A percentile compares a stretch with the other conserved stretches of the same genome.
Conservation (phyloP, 2,797 vertebrate species). For the Microcaecilia unicolor region DNA sequence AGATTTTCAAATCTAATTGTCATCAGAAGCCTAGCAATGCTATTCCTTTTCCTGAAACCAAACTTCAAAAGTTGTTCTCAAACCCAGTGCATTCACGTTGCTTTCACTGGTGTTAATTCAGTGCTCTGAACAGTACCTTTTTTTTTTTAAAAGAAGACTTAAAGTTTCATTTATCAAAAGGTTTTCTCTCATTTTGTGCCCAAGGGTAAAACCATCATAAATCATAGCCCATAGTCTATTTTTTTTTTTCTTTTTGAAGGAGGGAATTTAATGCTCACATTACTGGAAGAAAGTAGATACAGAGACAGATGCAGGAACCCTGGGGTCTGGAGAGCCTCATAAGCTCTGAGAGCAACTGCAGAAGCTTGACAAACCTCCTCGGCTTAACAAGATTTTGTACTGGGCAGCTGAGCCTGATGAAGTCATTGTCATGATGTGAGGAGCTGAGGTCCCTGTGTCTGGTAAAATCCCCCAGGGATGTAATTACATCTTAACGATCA, state of each 20-base stretch:
- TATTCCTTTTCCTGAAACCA: too few relatives aligned
- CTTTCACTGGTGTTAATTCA: too few relatives aligned
- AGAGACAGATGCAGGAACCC: fast-evolving
- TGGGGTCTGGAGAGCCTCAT: neutral
- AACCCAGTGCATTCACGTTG: too few relatives aligned
- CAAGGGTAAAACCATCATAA: too few relatives aligned
- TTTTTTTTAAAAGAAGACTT: too few relatives aligned
- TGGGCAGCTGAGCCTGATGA: neutral
- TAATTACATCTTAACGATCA: slow-evolving; percentile 4
- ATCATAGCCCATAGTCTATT: too few relatives aligned
- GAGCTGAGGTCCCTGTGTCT: neutral
- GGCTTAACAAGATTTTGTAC: slow-evolving; percentile 5
- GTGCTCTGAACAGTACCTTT: too few relatives aligned
- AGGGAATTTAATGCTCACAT: neutral
- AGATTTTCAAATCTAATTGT: too few relatives aligned
- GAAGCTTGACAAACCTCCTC: neutral
- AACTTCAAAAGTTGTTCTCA: too few relatives aligned
- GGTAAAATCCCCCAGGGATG: slow-evolving; percentile 5
- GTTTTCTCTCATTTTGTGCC: too few relatives aligned
- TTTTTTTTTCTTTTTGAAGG: slow-evolving; percentile 5
- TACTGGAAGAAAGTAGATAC: neutral
- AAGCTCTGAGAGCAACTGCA: neutral
- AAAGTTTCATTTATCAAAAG: too few relatives aligned
- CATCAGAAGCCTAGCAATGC: too few relatives aligned
- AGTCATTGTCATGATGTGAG: slow-evolving; percentile 4